Evolutionary conservation across 1,140 invertebrate genomes (phyloP), one percentile per base, ranked within the genome.

Genomic region (Hirudo medicinalis): DNA sequence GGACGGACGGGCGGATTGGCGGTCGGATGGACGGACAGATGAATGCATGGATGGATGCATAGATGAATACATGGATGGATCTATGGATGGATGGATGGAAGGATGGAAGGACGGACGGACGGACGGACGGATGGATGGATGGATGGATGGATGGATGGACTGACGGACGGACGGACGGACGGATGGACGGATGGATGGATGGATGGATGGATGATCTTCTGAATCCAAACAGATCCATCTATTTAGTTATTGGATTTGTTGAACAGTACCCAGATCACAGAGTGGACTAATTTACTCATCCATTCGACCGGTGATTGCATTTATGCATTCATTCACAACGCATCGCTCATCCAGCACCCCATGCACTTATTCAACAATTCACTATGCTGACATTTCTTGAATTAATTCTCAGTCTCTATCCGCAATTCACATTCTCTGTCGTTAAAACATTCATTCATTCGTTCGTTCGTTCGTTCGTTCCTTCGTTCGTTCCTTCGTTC

Each of bases 1-100:
- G 22, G 53, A 57, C 54, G 22, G 53, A 54, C 57, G 13, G 70
- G 69, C 70, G 22, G 70, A 57, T 36, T 0, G 69, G 13, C 66
- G 19, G 67, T 49, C 43, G 11, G 15, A 49, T 2, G 11, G 43
- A 49, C 3, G 43, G 43, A 49, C 11, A 49, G 43, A 49, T 49
- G 11, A 49, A 49, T 63, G 57, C 0, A 15, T 11, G 57, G 11
- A 32, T 63, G 57, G 22, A 15, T 63, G 11, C 0, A 25, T 36
- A 25, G 25, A 11, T 36, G 67, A 36, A 25, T 36, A 25, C 1
- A 25, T 36, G 67, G 15, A 25, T 36, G 27, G 36, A 25, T 36
- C 0, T 0, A 25, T 36, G 27, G 36, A 25, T 36, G 67, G 15
- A 11, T 36, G 67, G 20, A 60, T 63, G 57, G 11, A 63, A 11